These are phyloP conservation scores for Limnothrissa miodon DNA, from an alignment of 2,113 vertebrate genomes.

Conservation along the genomic window DNA sequence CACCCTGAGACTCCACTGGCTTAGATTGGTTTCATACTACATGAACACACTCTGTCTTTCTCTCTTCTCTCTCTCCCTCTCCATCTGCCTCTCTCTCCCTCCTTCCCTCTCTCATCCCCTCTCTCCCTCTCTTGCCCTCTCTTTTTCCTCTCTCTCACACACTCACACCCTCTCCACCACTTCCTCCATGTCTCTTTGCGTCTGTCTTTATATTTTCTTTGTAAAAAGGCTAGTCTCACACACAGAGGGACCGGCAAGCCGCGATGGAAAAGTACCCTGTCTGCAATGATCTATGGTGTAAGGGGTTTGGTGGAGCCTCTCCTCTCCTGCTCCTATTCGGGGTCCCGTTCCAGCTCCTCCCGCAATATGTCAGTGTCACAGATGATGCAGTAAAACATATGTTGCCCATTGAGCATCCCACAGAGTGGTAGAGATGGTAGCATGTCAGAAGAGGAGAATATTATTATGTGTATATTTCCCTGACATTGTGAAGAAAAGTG, in stretches of 20 bases:
- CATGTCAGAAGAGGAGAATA: constrained; percentile 23
- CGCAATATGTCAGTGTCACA: constrained; percentile 64
- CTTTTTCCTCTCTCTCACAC: background rate
- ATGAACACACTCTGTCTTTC: constrained; percentile 31
- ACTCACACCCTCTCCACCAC: background rate
- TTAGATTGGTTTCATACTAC: constrained; percentile 55
- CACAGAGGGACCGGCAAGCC: constrained; percentile 45
- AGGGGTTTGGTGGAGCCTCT: constrained; percentile 55
- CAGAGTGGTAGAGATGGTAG: constrained; percentile 46
- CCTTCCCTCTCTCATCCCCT: constrained; percentile 39
- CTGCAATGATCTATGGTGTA: constrained; percentile 63
- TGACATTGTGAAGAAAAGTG: constrained; percentile 3
- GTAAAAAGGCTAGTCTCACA: constrained; percentile 27
- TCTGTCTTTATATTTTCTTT: constrained; percentile 25
- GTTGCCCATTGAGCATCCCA: constrained; percentile 54
- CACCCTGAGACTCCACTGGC: constrained; percentile 42
- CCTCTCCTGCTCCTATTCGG: constrained; percentile 49
- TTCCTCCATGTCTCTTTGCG: constrained; percentile 10
- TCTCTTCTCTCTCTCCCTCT: background rate
- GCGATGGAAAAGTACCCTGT: constrained; percentile 51
- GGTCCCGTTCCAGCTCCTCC: constrained; percentile 53
- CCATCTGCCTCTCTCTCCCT: constrained; percentile 3
- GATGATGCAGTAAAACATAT: constrained; percentile 64
- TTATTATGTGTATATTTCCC: constrained; percentile 32
- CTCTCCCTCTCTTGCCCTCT: constrained; percentile 19